Conservation (phyloP, 2,797 vertebrate genomes). For the Galago senegalensis region DNA sequence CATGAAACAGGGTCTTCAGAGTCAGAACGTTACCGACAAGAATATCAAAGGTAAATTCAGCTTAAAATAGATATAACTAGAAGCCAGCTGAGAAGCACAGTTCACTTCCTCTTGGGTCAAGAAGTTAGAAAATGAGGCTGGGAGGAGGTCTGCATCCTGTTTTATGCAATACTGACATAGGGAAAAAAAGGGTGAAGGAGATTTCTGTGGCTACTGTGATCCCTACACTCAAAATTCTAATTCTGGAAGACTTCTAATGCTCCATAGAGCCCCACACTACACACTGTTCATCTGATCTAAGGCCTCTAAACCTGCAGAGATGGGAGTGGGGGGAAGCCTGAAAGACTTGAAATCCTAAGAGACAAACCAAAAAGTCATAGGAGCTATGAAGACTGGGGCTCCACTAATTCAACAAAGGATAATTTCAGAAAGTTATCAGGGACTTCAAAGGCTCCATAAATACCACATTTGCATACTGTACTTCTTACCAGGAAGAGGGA, state of each 20-base stretch:
- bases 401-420: constrained; percentile 68
- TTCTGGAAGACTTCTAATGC: neutral
- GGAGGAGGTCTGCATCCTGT: neutral
- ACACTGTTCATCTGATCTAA: neutral
- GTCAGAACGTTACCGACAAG: neutral
- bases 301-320: constrained; percentile 53
- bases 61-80: constrained; percentile 58
- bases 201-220: neutral
- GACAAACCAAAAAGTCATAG: constrained; percentile 48
- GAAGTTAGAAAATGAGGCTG: constrained; percentile 46
- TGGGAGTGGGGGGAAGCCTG: neutral
- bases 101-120: constrained; percentile 7
- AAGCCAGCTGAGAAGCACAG: neutral
- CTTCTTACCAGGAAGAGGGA: neutral
- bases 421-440: constrained; percentile 54
- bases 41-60: constrained; percentile 34
- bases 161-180: neutral
- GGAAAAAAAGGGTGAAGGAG: neutral
- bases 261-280: neutral
- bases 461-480: constrained; percentile 37
- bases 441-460: constrained; percentile 46
- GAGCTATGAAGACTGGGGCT: neutral
- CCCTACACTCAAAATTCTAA: neutral
- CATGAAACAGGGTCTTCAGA: neutral
- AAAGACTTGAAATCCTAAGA: constrained; percentile 63